Base-by-base conservation (phyloP, 1,140 invertebrate species). In the Drosophila eugracilis region DNA sequence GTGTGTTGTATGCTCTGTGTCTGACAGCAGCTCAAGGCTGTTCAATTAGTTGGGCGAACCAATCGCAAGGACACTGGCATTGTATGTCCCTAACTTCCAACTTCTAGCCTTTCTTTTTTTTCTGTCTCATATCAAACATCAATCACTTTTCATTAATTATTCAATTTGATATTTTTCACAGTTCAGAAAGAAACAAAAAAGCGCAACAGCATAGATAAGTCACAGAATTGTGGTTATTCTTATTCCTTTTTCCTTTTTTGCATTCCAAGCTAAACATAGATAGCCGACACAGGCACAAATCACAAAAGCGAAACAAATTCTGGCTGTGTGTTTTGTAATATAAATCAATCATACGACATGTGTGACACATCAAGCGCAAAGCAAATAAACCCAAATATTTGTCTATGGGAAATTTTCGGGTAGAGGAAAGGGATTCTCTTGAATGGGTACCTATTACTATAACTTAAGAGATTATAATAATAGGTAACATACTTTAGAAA, bases 291-390 rank as follows among this genome's bases (percentile, higher is more conserved):
- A 39, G 17, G 10, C 21, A 54, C 34, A 59, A 53, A 72, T 78
- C 42, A 78, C 26, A 72, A 48, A 53, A 73, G 15, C 62, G 71
- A 45, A 73, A 65, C 45, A 57, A 57, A 50, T 65, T 50, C 34
- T 7, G 12, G 17, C 47, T 48, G 45, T 65, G 34, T 14, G 70
- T 19, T 62, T 48, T 66, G 36, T 62, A 73, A 75, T 66, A 75
- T 75, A 84, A 85, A 86, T 85, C 76, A 86, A 85, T 80, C 66
- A 86, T 76, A 85, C 81, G 62, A 80, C 71, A 73, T 73, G 62
- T 76, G 72, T 47, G 53, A 39, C 76, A 69, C 39, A 76, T 53
- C 48, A 71, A 42, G 60, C 59, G n/a, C 26, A 67, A 63, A 44
- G 60, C 24, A 60, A 75, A 66, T 59, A 70, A 37, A 53, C 10